Base-by-base conservation (phyloP, 1,140 invertebrate species). In the Camponotus vicinus region DNA sequence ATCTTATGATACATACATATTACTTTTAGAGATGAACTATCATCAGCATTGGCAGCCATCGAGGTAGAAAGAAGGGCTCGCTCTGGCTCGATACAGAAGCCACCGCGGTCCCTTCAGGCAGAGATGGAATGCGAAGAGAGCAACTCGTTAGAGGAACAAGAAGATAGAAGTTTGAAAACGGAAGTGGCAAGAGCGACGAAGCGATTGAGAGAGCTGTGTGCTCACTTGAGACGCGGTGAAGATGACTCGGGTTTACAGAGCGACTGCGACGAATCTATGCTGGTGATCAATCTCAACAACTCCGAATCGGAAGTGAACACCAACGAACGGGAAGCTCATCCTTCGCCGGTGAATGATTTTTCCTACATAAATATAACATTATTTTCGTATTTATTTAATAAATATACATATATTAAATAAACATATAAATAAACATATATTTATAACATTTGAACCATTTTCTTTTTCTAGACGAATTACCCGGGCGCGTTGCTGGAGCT, bases 91-190 rank as follows among this genome's bases (percentile, higher is more conserved):
- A 94, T 94, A 91, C 93, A 93, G 67, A 93, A 91, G 71, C 91
- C 94, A 49, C 94, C 94, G n/a, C 93, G 96, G 79, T 97, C 97
- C 42, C 94, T 97, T 79, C 96, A 97, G 89, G 97, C 97, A 86
- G 97, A 97, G 95, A 97, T 98, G 97, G 97, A 97, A 92, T 96
- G 97, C 76, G 97, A 97, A 86, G 96, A 96, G 86, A 95, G 95
- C 73, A 93, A 92, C 79, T 95, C 95, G 69, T 93, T 96, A 42
- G 94, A 95, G 40, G 96, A 97, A 82, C 93, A 97, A 0, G 96
- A 97, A 2, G 96, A 97, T 80, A 21, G 94, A 97, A 85, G 32
- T 7, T 95, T 97, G 57, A 95, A 96, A 88, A 96, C 96, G 90
- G 96, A 95, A 96, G 95, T 95, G 95, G 95, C 93, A 96, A 96